These are phyloP conservation scores for Notothenia rossii DNA, from an alignment of 2,113 vertebrate species.

Conservation along the genomic window DNA sequence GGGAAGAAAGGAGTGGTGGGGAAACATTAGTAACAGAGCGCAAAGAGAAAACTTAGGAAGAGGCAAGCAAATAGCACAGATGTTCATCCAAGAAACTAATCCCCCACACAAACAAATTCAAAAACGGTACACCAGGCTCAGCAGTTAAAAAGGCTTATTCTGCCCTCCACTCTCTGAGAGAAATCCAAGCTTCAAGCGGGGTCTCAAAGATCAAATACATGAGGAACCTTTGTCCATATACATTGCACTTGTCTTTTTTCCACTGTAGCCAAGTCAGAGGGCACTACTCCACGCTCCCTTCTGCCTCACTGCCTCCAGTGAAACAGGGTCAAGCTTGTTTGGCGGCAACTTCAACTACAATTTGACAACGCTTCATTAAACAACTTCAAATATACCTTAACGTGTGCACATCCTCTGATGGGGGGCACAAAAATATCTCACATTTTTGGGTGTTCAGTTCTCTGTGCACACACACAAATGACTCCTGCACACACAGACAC, in stretches of 20 bases:
- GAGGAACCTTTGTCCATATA: constrained; percentile 44
- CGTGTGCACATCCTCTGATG: constrained; percentile 66
- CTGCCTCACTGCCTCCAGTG: constrained; percentile 80
- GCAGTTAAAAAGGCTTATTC: constrained; percentile 16
- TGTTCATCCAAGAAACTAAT: constrained; percentile 23
- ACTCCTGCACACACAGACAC: constrained; percentile 30
- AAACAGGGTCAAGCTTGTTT: constrained; percentile 87
- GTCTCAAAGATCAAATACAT: constrained; percentile 35
- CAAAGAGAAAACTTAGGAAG: constrained; percentile 30
- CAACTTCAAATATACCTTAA: constrained; percentile 84
- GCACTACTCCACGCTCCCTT: constrained; percentile 65
- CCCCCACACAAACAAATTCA: constrained; percentile 28
- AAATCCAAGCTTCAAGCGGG: constrained; percentile 24
- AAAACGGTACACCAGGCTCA: constrained; percentile 6
- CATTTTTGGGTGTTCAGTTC: constrained; percentile 62
- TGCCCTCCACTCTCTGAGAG: neutral
- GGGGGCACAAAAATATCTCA: constrained; percentile 56
- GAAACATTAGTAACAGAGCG: constrained; percentile 49
- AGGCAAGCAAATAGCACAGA: constrained; percentile 24
- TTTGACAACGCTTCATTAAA: constrained; percentile 85
- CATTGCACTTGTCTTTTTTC: constrained; percentile 37
- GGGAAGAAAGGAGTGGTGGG: constrained; percentile 20
- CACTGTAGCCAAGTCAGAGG: constrained; percentile 59
- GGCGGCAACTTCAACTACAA: constrained; percentile 77
- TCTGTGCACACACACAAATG: constrained; percentile 59